These are phyloP conservation scores for Odontomyia ornata DNA, from an alignment of 2,888 invertebrate genomes.

Conservation along the genomic window DNA sequence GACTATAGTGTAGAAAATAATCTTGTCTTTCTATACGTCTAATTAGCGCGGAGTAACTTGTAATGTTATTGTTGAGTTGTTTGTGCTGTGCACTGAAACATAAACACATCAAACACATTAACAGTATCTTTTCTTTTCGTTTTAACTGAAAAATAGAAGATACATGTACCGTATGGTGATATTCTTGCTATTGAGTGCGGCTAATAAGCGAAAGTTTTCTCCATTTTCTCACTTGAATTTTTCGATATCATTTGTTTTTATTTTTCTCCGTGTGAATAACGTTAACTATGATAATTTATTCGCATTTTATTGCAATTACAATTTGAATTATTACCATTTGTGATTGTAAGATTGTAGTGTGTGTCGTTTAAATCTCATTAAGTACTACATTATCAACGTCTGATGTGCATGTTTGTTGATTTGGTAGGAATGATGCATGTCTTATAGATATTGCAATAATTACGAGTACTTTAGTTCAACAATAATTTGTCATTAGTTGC, in stretches of 20 bases:
- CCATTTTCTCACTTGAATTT: conserved; percentile 12
- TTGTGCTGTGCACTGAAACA: conserved; percentile 5
- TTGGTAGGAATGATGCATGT: too few relatives aligned
- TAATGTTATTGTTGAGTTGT: conserved; percentile 8
- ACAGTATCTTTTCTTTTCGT: background rate
- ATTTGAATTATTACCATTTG: background rate
- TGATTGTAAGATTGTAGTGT: background rate
- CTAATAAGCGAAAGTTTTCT: conserved; percentile 26
- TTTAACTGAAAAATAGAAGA: too few relatives aligned
- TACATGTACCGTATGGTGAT: background rate
- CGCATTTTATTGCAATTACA: background rate
- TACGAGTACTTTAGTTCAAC: too few relatives aligned
- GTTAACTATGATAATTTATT: conserved; percentile 6
- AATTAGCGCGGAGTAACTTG: background rate
- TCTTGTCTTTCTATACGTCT: too few relatives aligned
- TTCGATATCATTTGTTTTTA: background rate
- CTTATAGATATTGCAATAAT: too few relatives aligned
- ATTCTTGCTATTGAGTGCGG: background rate
- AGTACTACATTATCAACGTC: background rate
- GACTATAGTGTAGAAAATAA: too few relatives aligned
- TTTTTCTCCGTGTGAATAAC: background rate
- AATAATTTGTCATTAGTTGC: too few relatives aligned
- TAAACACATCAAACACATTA: conserved; percentile 4
- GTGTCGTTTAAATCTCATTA: background rate
- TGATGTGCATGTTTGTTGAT: too few relatives aligned